phyloP scores from a whole-genome alignment of 2,888 invertebrate species.

The Melieria crassipennis region DNA sequence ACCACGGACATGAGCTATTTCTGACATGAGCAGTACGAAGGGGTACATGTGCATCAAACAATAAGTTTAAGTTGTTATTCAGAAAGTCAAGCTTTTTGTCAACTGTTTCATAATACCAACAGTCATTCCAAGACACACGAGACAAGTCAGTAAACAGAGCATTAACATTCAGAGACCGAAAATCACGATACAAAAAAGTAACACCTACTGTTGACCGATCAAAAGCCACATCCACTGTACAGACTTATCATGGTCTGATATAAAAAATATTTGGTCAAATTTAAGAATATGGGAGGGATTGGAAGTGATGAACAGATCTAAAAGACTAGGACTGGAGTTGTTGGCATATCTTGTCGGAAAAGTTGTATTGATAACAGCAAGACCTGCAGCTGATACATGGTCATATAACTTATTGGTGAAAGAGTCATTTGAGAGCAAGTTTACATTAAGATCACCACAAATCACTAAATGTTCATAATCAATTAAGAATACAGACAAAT shows the following conservation, averaged over 20 bases:
- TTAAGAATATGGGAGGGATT: neutral
- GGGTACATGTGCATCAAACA: neutral
- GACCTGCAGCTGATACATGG: slow-evolving; percentile 7
- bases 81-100: neutral
- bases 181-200: neutral
- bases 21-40: neutral
- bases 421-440: slow-evolving; percentile 10
- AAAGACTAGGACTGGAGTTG: slow-evolving; percentile 16
- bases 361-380: slow-evolving; percentile 7
- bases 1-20: slow-evolving; percentile 5
- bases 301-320: slow-evolving; percentile 15
- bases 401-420: slow-evolving; percentile 9
- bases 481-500: slow-evolving; percentile 3
- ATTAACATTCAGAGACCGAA: neutral
- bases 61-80: neutral
- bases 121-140: neutral
- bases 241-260: slow-evolving; percentile 22
- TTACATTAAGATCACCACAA: slow-evolving; percentile 30
- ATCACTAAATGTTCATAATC: slow-evolving; percentile 24
- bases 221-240: neutral
- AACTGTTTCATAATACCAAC: neutral
- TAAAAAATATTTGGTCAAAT: slow-evolving; percentile 20
- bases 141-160: neutral
- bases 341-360: slow-evolving; percentile 20
- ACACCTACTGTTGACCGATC: neutral